Base-by-base conservation (phyloP, 2,888 invertebrate genomes). In the Epinotia ramella region DNA sequence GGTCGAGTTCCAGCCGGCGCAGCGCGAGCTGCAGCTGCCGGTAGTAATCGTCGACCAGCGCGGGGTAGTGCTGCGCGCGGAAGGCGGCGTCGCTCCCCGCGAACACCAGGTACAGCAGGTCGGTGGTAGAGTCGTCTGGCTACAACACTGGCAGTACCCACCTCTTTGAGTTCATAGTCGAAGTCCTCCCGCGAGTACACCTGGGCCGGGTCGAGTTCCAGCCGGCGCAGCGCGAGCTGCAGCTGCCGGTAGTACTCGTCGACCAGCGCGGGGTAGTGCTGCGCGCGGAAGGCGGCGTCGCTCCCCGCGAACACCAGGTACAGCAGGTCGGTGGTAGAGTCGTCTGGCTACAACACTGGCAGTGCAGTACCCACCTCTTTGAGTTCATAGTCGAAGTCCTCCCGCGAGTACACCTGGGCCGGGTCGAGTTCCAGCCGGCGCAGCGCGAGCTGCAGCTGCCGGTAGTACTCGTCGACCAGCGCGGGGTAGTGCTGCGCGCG, bases 71-170 rank as follows among this genome's bases (percentile, higher is more conserved):
- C 12, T 82, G 68, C 7, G 79, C 81, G 1, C 92, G 82, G 84
- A 92, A 91, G 77, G 84, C 77, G 57, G 84, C 84, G 78, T 91
- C 91, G 0, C 91, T 84, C 40, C 91, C 87, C 2, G 86, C 80
- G 80, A 88, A 86, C 70, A 91, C 85, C 78, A 91, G 88, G 82
- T 91, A 91, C 16, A 91, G 73, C 11, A 92, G 84, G 79, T 92
- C 92, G 0, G 82, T 77, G n/a, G 86, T 40, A 9, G 40, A 9
- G 9, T 40, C 40, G 9, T 40, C 9, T 40, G 13, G 53, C 1
- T 33, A 62, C 33, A 16, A 33, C 6, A 64, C 18, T n/a, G n/a
- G n/a, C n/a, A n/a, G 20, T 12, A 0, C 4, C 44, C 49, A 88
- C 90, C 86, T 86, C 80, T 69, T 87, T 81, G 20, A 89, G 72